Base-by-base conservation (phyloP, 1,140 invertebrate species). In the Euwallacea fornicatus region DNA sequence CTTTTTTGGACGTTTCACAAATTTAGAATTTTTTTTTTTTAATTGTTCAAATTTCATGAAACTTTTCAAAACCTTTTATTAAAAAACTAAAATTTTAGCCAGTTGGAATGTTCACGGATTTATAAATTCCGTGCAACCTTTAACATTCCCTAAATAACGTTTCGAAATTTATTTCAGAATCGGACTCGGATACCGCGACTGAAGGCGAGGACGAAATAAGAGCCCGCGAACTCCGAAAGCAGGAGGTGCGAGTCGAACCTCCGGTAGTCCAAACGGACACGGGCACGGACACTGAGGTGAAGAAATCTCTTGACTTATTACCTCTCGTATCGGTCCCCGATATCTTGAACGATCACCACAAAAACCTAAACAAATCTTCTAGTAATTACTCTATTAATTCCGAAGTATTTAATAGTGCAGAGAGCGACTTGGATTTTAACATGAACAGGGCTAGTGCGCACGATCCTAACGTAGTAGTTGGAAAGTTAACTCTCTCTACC, bases 231-330 rank as follows among this genome's bases (percentile, higher is more conserved):
- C 78, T 89, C 43, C 82, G 89, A 11, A 88, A 87, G 73, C 84
- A 88, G 78, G 90, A 91, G 82, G 88, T 91, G 11, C 86, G 86
- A 74, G 81, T 90, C 44, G 84, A 89, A 78, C 86, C 88, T 56
- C 84, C 88, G 56, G 84, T 84, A 66, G 83, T 85, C 46, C 85
- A 88, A 74, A 88, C 89, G 55, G 89, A 91, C 70, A 89, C 86
- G 10, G 88, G 87, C 76, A 88, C 89, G 10, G 90, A 92, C 82
- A 92, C 90, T 73, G 90, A 92, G 89, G 90, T 92, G 85, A 84
- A 81, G 74, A 81, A 72, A 76, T 73, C 71, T 76, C 63, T 73
- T 62, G 71, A 76, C 68, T 75, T 68, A 68, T 71, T 71, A 68
- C 75, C 75, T 56, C 73, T 71, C 16, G 77, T 77, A 61, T 73